Conservation (phyloP, 1,140 invertebrate species). For the Leptopilina boulardi region DNA sequence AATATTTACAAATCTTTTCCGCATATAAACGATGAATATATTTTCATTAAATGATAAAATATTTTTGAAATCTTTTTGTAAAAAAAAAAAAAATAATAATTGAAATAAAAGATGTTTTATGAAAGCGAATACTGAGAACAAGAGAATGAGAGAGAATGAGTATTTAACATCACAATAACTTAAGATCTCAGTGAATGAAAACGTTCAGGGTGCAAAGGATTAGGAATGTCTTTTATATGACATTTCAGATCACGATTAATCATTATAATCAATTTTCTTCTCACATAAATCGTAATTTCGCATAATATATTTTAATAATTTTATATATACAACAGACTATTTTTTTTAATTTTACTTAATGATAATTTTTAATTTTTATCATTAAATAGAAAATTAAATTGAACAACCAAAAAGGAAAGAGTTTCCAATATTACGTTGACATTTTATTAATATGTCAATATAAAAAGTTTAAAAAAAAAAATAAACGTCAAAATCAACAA, state of each 20-base stretch:
- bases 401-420: not conserved
- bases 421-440: not conserved
- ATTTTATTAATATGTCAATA: not conserved
- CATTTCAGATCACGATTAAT: slow-evolving; percentile 68
- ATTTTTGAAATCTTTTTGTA: too few relatives aligned
- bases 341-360: too few relatives aligned
- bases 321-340: too few relatives aligned
- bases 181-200: slow-evolving; percentile 50
- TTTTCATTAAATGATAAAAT: too few relatives aligned
- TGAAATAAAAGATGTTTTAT: not conserved
- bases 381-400: too few relatives aligned
- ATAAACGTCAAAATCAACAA: slow-evolving; percentile 15
- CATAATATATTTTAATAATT: too few relatives aligned
- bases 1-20: too few relatives aligned
- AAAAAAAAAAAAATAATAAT: too few relatives aligned
- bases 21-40: too few relatives aligned
- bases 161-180: slow-evolving; percentile 67
- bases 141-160: slow-evolving; percentile 39
- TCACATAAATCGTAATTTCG: too few relatives aligned
- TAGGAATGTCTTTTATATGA: slow-evolving; percentile 66
- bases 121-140: not conserved
- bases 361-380: too few relatives aligned
- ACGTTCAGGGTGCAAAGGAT: slow-evolving; percentile 59
- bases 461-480: not conserved
- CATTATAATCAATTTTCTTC: slow-evolving; percentile 41